Percentiles rank a stretch among this genome's conserved stretches.
These are phyloP conservation scores for Zaprionus bogoriensis DNA, from an alignment of 2,888 invertebrate species.

Conservation along the genomic window DNA sequence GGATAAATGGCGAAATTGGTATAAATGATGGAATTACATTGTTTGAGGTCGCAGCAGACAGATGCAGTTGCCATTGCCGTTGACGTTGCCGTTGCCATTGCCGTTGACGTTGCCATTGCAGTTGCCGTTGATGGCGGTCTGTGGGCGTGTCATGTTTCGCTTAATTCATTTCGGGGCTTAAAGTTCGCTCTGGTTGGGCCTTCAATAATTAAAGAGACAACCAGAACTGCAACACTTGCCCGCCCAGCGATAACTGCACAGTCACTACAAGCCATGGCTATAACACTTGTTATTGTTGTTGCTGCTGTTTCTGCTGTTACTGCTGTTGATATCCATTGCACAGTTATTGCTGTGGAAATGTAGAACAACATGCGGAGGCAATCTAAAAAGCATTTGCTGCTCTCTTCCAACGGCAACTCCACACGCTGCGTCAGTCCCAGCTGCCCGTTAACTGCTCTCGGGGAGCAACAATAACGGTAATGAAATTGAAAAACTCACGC, in stretches of 20 bases:
- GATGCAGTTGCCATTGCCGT: conserved; percentile 20
- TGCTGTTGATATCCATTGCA: conserved; percentile 1
- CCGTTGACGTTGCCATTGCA: too few species aligned
- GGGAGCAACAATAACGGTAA: conserved; percentile 17
- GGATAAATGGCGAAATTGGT: conserved; percentile 77
- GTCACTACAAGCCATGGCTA: too few species aligned
- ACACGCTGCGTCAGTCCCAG: conserved; percentile 1
- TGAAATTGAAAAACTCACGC: conserved; percentile 20
- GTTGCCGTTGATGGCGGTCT: not conserved
- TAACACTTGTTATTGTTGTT: not conserved
- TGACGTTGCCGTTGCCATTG: too few species aligned
- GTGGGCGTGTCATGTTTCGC: conserved; percentile 23
- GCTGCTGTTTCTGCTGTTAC: conserved; percentile 1
- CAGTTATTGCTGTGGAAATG: conserved; percentile 39
- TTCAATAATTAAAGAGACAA: conserved; percentile 40
- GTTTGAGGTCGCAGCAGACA: conserved; percentile 63
- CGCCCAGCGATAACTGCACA: not conserved
- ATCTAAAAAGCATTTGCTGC: conserved; percentile 2
- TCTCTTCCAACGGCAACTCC: conserved; percentile 5
- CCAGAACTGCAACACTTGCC: conserved; percentile 27
- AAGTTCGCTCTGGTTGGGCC: conserved; percentile 5
- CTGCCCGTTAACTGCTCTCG: not conserved
- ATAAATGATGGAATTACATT: conserved; percentile 79
- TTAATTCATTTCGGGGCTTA: conserved; percentile 11
- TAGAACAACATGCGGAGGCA: conserved; percentile 8